A percentile compares a stretch with the other conserved stretches of the same genome.
phyloP scores from a whole-genome alignment of 2,888 invertebrate genomes.

The Zygogramma bicolorata region DNA sequence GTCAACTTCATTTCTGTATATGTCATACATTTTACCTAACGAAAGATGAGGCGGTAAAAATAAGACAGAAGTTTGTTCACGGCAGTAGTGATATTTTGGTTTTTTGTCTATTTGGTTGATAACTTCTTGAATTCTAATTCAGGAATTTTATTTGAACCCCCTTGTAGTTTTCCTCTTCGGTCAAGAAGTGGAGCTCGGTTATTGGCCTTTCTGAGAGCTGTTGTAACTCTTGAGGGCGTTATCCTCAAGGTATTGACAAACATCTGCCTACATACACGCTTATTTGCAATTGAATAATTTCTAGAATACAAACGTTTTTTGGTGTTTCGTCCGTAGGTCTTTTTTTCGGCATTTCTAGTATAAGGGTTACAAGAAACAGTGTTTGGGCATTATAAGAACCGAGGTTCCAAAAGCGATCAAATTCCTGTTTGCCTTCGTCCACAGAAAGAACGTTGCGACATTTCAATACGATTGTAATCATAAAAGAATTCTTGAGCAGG shows the following conservation, averaged over 20 bases:
- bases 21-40: slow-evolving; percentile 2
- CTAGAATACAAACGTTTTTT: too few species aligned
- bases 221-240: too few species aligned
- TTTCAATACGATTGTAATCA: background rate
- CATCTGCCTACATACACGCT: too few species aligned
- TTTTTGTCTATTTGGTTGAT: slow-evolving; percentile 19
- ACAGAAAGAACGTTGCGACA: background rate
- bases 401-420: background rate
- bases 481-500: background rate
- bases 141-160: slow-evolving; percentile 19
- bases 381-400: background rate
- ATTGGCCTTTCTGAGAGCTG: too few species aligned
- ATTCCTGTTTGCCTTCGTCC: too few species aligned
- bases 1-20: slow-evolving; percentile 1
- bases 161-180: slow-evolving; percentile 14
- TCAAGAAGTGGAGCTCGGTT: slow-evolving; percentile 6
- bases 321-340: too few species aligned
- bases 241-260: too few species aligned
- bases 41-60: slow-evolving; percentile 6
- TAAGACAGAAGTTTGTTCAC: too few species aligned
- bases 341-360: too few species aligned
- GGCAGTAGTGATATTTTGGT: slow-evolving; percentile 25
- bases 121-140: slow-evolving; percentile 9
- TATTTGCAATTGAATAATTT: background rate
- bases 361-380: too few species aligned